phyloP scores from a whole-genome alignment of 2,797 vertebrate species.

The Lutjanus campechanus region DNA sequence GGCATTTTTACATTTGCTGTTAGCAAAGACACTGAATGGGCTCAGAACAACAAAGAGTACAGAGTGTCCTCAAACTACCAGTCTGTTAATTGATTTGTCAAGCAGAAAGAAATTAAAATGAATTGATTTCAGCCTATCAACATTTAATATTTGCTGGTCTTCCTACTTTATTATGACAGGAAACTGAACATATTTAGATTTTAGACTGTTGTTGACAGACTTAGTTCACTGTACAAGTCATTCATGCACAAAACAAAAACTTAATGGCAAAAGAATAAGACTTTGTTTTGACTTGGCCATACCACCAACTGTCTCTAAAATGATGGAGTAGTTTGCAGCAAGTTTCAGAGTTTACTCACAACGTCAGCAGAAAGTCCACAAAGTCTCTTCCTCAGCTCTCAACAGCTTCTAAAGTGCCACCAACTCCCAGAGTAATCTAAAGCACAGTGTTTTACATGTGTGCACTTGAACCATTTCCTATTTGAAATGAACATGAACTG shows the following conservation, averaged over 20 bases:
- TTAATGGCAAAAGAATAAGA: no score
- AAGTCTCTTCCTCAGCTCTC: conserved; percentile 5
- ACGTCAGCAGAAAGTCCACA: conserved; percentile 4
- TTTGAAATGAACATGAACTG: conserved; percentile 20
- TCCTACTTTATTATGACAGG: neutral
- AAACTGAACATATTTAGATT: neutral
- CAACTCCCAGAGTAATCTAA: conserved; percentile 4
- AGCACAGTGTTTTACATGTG: neutral
- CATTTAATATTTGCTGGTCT: no score
- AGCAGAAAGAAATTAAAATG: neutral
- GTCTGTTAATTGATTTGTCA: neutral
- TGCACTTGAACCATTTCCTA: neutral
- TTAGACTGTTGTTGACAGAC: no score
- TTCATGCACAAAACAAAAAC: no score
- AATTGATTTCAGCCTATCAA: neutral
- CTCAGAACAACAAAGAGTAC: neutral
- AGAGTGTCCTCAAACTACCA: neutral
- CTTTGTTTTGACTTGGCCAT: no score
- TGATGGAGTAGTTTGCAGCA: no score
- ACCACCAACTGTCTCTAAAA: no score
- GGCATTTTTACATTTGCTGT: neutral
- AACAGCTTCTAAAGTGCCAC: conserved; percentile 7
- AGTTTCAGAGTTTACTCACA: neutral
- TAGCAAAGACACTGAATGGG: neutral
- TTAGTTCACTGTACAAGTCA: neutral